Conservation (phyloP, 2,113 vertebrate species). For the Albula goreensis region DNA sequence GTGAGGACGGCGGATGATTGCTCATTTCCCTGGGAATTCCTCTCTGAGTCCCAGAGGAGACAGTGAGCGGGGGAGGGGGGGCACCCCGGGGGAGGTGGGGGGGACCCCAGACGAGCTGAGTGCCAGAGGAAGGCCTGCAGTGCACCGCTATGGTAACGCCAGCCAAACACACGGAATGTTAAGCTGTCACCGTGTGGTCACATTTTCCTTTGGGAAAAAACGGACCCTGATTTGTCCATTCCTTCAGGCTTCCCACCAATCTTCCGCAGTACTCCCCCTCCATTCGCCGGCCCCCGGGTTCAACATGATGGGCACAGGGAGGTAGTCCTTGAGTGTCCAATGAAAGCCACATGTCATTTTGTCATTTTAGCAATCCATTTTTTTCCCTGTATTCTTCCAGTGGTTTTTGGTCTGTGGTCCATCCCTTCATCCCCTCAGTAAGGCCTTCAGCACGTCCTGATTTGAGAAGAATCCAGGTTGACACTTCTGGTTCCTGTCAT, state of each 20-base stretch:
- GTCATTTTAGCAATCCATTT: conserved; percentile 53
- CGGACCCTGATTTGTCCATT: neutral
- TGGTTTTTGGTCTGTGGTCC: conserved; percentile 61
- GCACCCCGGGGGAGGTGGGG: too few species aligned
- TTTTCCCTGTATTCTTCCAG: conserved; percentile 54
- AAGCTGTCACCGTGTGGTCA: conserved; percentile 73
- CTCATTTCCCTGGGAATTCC: neutral
- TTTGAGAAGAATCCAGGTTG: conserved; percentile 50
- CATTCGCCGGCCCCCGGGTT: too few species aligned
- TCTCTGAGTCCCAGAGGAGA: neutral
- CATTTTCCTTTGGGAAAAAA: conserved; percentile 51
- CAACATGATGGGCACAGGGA: conserved; percentile 66
- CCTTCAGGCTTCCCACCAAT: conserved; percentile 57
- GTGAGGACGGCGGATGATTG: neutral
- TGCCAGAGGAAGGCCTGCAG: too few species aligned
- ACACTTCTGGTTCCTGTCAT: too few species aligned
- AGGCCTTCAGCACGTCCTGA: conserved; percentile 60
- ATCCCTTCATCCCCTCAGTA: conserved; percentile 50
- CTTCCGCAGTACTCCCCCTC: conserved; percentile 30
- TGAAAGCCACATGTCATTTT: conserved; percentile 68
- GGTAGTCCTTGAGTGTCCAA: conserved; percentile 60
- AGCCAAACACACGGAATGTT: conserved; percentile 73
- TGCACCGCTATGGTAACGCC: conserved; percentile 58
- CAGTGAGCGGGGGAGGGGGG: too few species aligned
- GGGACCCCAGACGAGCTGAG: too few species aligned